Percentiles rank a stretch among this genome's conserved stretches.
Evolutionary conservation across 92 coral and sea anemone species (phyloP).

Genomic region (Porites evermanni): DNA sequence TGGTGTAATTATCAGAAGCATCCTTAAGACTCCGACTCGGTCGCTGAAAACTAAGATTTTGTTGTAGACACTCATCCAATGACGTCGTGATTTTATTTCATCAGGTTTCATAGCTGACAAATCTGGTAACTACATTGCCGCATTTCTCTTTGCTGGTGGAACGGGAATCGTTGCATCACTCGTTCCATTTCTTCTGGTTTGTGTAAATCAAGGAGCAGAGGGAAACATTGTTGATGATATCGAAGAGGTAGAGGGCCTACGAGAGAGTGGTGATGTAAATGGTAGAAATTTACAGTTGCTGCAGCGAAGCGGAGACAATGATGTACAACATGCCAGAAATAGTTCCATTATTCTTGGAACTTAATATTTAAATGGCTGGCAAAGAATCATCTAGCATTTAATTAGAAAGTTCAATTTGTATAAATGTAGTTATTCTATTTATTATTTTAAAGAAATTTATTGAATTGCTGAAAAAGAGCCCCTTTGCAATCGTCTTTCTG

Average conservation of each 20-base stretch:
- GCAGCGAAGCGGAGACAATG: background rate
- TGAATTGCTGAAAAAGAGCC: too few relatives aligned
- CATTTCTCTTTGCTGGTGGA: conserved; percentile 37
- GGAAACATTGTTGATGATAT: background rate
- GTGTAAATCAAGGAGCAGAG: background rate
- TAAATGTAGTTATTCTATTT: too few relatives aligned
- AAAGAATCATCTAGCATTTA: too few relatives aligned
- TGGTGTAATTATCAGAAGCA: too few relatives aligned
- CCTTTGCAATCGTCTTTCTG: too few relatives aligned
- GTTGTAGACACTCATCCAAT: too few relatives aligned
- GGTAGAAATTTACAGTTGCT: background rate
- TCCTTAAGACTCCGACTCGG: too few relatives aligned
- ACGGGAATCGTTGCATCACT: background rate
- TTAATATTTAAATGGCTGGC: background rate
- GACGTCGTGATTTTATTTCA: too few relatives aligned
- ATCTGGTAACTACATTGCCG: conserved; percentile 4
- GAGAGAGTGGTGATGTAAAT: background rate
- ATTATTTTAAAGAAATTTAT: too few relatives aligned
- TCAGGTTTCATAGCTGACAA: conserved; percentile 19
- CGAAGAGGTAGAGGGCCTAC: background rate
- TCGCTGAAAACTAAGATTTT: too few relatives aligned
- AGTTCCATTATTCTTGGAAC: too few relatives aligned
- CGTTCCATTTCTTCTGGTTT: conserved; percentile 27
- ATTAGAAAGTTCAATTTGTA: too few relatives aligned
- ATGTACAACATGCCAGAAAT: background rate